These are phyloP conservation scores for Crepidodera aurea DNA, from an alignment of 2,888 invertebrate species.

Conservation along the genomic window DNA sequence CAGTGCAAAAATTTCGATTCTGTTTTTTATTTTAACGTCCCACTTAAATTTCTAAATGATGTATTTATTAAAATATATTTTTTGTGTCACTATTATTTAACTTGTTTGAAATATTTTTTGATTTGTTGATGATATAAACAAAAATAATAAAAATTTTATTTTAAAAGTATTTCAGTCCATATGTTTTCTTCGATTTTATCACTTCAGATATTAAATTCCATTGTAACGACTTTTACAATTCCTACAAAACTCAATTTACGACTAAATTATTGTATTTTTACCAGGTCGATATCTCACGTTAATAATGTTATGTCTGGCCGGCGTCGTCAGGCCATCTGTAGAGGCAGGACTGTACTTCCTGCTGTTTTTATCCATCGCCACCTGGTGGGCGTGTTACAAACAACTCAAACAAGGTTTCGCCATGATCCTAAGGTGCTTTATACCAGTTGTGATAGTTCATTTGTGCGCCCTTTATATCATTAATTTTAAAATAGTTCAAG, in stretches of 20 bases:
- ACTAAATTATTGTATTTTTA: constrained; percentile 46
- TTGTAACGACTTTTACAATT: too few species aligned
- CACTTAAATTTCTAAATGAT: too few species aligned
- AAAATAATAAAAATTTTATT: too few species aligned
- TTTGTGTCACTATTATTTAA: too few species aligned
- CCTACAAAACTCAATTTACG: neutral
- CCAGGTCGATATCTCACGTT: constrained; percentile 73
- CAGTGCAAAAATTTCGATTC: too few species aligned
- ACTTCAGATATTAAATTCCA: too few species aligned
- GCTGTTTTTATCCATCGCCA: constrained; percentile 82
- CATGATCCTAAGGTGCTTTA: constrained; percentile 72
- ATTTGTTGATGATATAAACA: too few species aligned
- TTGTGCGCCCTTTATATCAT: constrained; percentile 78
- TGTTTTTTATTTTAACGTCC: too few species aligned
- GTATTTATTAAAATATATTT: too few species aligned
- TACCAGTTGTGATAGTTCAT: constrained; percentile 81
- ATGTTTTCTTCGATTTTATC: too few species aligned
- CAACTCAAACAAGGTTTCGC: constrained; percentile 82
- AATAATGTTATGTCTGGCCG: constrained; percentile 74
- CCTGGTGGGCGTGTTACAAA: constrained; percentile 86
- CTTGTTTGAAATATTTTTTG: too few species aligned
- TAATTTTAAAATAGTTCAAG: constrained; percentile 85
- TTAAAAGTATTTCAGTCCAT: too few species aligned
- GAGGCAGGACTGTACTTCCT: constrained; percentile 87
- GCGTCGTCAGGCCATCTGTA: constrained; percentile 82